Percentiles rank a stretch among this genome's conserved stretches.
Evolutionary conservation across 2,888 invertebrate genomes (phyloP).

Genomic region (Dynastes grantii): DNA sequence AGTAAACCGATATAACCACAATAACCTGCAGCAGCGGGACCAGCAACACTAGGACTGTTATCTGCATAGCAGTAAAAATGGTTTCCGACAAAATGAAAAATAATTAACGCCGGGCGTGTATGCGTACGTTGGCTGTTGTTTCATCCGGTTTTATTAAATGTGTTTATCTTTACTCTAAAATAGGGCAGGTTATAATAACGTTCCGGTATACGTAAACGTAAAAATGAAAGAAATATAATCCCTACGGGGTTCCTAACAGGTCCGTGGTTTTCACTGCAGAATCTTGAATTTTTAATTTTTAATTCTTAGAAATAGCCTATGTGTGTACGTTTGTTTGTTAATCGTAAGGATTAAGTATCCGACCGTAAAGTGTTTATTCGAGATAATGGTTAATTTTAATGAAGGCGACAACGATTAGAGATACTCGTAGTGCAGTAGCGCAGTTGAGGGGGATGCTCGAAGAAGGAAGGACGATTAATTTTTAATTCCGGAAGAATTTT

Average conservation of each 20-base stretch:
- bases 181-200: not conserved
- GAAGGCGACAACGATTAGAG: not conserved
- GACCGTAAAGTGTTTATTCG: constrained; percentile 31
- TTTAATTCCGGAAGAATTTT: constrained; percentile 4
- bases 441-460: too few species aligned
- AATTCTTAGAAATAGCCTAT: constrained; percentile 27
- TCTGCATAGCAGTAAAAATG: constrained; percentile 39
- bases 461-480: not conserved
- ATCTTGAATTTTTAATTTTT: constrained; percentile 42
- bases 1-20: not conserved
- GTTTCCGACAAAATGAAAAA: constrained; percentile 35
- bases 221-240: too few species aligned
- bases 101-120: constrained; percentile 30
- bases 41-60: not conserved
- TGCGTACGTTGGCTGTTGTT: not conserved
- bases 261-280: too few species aligned
- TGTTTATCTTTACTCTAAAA: constrained; percentile 34
- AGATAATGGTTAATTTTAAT: constrained; percentile 42
- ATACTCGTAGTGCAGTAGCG: not conserved
- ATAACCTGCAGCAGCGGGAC: not conserved
- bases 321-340: constrained; percentile 19
- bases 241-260: not conserved
- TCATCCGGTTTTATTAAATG: constrained; percentile 30
- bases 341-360: not conserved
- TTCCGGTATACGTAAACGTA: too few species aligned